Conservation (phyloP, 2,113 vertebrate genomes). For the Grammomys surdaster region DNA sequence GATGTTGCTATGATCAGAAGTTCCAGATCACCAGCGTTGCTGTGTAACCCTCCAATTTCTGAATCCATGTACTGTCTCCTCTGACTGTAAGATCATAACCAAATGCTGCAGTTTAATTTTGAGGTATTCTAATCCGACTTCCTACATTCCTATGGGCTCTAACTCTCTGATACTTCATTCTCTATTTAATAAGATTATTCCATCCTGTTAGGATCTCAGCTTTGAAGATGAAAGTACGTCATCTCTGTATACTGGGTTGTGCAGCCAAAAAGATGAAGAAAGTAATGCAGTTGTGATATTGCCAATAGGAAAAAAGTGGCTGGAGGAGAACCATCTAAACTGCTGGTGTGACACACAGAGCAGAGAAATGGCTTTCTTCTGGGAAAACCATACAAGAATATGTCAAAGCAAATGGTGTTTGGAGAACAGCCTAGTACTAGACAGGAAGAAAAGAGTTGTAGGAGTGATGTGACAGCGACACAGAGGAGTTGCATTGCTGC, state of each 20-base stretch:
- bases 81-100: not conserved
- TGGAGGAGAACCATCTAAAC: not conserved
- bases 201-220: not conserved
- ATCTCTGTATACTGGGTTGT: not conserved
- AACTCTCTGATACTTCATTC: not conserved
- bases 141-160: not conserved
- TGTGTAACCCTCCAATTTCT: not conserved
- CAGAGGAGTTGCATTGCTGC: not conserved
- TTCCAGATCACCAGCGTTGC: not conserved
- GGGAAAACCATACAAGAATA: not conserved
- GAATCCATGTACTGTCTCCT: not conserved
- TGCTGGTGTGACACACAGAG: not conserved
- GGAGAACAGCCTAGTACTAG: not conserved
- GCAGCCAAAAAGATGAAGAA: not conserved
- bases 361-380: not conserved
- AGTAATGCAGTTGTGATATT: not conserved
- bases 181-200: not conserved
- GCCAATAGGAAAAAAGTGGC: not conserved
- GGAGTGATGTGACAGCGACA: not conserved
- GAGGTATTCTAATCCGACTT: not conserved
- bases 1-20: not conserved
- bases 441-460: not conserved
- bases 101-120: conserved; percentile 36
- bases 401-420: not conserved
- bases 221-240: not conserved